phyloP scores from a whole-genome alignment of 2,888 invertebrate species.

The Pristionchus arcanus region DNA sequence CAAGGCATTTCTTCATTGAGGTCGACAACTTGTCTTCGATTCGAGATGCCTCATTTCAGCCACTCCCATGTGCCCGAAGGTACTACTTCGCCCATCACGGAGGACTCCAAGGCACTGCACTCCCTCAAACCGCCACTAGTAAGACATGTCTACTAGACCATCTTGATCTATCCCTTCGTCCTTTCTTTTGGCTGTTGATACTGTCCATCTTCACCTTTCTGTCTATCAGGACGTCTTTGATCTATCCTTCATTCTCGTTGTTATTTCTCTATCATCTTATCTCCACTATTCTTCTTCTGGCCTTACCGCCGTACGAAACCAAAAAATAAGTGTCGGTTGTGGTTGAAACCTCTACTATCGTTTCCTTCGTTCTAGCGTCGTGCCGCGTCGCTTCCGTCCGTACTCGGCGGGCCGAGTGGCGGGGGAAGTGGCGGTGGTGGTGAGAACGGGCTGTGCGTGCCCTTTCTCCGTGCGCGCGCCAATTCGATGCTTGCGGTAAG shows the following conservation, averaged over 20 bases:
- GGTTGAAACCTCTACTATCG: too few species aligned
- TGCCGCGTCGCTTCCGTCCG: background rate
- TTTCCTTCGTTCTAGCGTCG: conserved; percentile 15
- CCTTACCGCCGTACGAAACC: too few species aligned
- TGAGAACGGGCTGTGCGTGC: background rate
- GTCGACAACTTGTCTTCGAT: background rate
- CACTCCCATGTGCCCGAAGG: conserved; percentile 29
- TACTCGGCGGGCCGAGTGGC: background rate
- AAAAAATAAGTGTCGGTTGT: too few species aligned
- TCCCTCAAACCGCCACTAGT: conserved; percentile 70
- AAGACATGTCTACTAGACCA: conserved; percentile 15
- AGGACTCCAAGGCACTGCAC: conserved; percentile 68
- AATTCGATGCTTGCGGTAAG: conserved; percentile 12
- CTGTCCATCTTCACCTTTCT: background rate
- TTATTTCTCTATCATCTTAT: background rate
- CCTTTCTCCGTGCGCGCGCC: background rate
- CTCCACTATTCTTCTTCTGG: background rate
- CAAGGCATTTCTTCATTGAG: background rate
- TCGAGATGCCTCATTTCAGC: background rate
- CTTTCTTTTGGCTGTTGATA: background rate
- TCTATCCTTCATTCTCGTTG: background rate
- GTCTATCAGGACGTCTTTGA: background rate
- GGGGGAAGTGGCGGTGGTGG: background rate
- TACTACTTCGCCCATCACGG: conserved; percentile 56
- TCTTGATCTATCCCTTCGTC: background rate